Conservation (phyloP, 2,888 invertebrate species). For the Spatulosminthurus flaviceps region DNA sequence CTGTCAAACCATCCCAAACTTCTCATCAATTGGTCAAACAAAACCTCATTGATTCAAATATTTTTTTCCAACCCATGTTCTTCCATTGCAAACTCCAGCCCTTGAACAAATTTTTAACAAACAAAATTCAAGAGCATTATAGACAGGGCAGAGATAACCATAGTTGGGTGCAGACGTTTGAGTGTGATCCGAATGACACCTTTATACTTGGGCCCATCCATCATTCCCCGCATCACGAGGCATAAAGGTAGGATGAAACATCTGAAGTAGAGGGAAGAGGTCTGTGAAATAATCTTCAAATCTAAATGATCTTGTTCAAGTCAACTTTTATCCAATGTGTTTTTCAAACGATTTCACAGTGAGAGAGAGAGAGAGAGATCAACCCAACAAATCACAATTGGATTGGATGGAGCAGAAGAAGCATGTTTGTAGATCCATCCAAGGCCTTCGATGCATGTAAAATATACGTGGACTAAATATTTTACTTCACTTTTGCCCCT, state of each 20-base stretch:
- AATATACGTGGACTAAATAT: no score
- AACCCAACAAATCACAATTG: constrained; percentile 14
- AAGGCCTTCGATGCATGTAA: no score
- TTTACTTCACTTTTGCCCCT: neutral
- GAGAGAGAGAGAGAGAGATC: neutral
- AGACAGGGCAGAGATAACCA: no score
- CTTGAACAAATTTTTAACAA: no score
- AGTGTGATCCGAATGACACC: neutral
- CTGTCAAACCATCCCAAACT: no score
- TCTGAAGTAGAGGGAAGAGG: neutral
- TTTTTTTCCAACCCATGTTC: no score
- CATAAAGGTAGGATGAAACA: neutral
- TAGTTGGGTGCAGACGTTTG: neutral
- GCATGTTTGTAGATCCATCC: neutral
- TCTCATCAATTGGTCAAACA: no score
- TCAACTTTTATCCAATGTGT: neutral
- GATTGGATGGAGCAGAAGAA: neutral
- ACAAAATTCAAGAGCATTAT: no score
- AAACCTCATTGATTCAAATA: no score
- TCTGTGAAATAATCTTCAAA: neutral
- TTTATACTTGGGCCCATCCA: neutral
- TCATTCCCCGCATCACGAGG: neutral
- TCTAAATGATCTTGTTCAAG: constrained; percentile 14
- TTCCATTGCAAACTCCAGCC: no score
- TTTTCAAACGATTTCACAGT: neutral